Base-by-base conservation (phyloP, 2,113 vertebrate genomes). In the Pungitius pungitius region DNA sequence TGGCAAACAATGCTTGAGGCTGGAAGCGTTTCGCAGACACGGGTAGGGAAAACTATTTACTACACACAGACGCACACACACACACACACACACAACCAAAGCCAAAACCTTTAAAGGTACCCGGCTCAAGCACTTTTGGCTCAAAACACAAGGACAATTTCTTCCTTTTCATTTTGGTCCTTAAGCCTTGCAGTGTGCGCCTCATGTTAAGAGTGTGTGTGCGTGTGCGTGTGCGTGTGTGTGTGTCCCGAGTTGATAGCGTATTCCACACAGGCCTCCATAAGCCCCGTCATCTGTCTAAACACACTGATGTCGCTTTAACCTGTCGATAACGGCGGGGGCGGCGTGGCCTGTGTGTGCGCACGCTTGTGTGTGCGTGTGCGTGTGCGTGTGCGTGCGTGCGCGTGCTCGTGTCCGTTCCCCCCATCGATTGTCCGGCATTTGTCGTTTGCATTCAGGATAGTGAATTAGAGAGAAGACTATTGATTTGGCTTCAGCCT, bases 371-470 rank as follows among this genome's bases (percentile, higher is more conserved):
- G 58, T 58, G 63, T 49, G 30, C 30, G 47, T 7, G 74, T 13
- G 56, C 14, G 37, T 22, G 22, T 45, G 43, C 6, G 67, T 14
- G 66, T 13, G 20, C 22, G 79, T 26, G 45, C 11, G 67, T 69
- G 81, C 57, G 26, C 6, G 71, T 45, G 80, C 75, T 78, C 66
- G 71, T 87, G n/a, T n/a, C n/a, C n/a, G n/a, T n/a, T n/a, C 67
- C 82, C 43, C 8, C 80, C 83, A 92, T 92, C 77, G 89, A 92
- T 92, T 85, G 89, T 81, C 86, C 89, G 62, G 81, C 81, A 61
- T 90, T 89, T 89, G 89, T 92, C 91, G 86, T 92, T 92, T 92
- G 91, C 87, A 91, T 92, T 91, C 91, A 91, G 84, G 86, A 91
- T 89, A 89, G 88, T 92, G 90, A 92, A 91, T 91, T 89, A 92